Evolutionary conservation across 2,797 vertebrate species (phyloP), one percentile per base, ranked within the genome.

Genomic region (Brachyalestes nurse): DNA sequence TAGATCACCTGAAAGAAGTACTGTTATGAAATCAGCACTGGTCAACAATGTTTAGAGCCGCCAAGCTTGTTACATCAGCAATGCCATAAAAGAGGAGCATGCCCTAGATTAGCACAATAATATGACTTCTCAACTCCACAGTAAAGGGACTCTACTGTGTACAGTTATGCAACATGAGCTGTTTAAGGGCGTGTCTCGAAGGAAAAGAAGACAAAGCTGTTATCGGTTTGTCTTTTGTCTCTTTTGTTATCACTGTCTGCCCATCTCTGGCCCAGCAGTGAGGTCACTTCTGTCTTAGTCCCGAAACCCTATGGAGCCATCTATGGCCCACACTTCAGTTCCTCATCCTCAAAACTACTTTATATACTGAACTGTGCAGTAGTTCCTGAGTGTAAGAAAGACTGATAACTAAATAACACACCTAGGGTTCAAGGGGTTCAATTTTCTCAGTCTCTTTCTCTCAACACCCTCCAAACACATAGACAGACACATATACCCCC

Each of bases 201-300:
- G 28, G 60, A 65, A 67, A 8, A 64, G 34, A 28, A 6, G 17
- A 64, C 53, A 55, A 67, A 62, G 69, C 28, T 65, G 47, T 70
- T 23, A 51, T 55, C 58, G 62, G 55, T 78, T 80, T 80, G 60
- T 51, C 12, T 78, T 80, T 65, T 72, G 49, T 76, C 38, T 78
- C 38, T 49, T 77, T 73, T 80, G 25, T 82, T 75, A 64, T 83
- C 73, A n/a, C n/a, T 5, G 55, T 76, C 73, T 79, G 47, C 25
- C 55, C 49, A 81, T 84, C 83, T 81, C 58, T 76, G 23, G 49
- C 45, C 34, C 4, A 67, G 34, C 42, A 64, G 38, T 76, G 49
- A 77, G 49, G 28, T 70, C 42, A 66, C 34, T 47, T 80, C 65
- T 47, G 23, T 82, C 19, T 74, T 60, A 57, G 23, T 1, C 9